Percentiles rank a stretch among this genome's conserved stretches.
These are phyloP conservation scores for Mesorhabditis spiculigera DNA, from an alignment of 2,888 invertebrate genomes.

Conservation along the genomic window DNA sequence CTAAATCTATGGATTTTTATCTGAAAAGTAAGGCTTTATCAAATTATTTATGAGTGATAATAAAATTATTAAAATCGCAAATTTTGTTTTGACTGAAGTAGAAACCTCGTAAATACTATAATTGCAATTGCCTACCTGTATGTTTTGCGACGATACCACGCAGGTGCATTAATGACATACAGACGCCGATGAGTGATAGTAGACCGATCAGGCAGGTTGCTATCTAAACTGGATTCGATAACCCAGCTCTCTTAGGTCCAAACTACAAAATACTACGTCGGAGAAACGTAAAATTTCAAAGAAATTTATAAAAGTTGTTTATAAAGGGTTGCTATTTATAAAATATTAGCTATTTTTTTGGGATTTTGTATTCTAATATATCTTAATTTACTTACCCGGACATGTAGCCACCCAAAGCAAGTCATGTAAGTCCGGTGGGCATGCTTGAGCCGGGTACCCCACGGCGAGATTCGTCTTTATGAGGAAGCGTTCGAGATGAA, in stretches of 20 bases:
- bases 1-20: not conserved
- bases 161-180: conserved; percentile 29
- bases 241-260: no score
- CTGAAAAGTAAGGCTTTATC: not conserved
- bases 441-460: conserved; percentile 28
- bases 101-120: no score
- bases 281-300: no score
- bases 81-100: no score
- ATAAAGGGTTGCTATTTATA: no score
- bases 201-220: conserved; percentile 38
- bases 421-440: conserved; percentile 36
- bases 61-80: no score
- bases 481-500: not conserved
- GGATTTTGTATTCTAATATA: not conserved
- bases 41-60: not conserved
- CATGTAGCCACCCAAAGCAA: conserved; percentile 36
- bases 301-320: no score
- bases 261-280: no score
- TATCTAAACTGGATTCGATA: conserved; percentile 16
- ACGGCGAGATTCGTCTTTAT: not conserved
- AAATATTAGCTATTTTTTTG: not conserved
- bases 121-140: not conserved
- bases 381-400: conserved; percentile 18
- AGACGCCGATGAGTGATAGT: conserved; percentile 30
- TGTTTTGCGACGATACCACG: conserved; percentile 34